Evolutionary conservation across 2,888 invertebrate genomes (phyloP).

Genomic region (Agonopterix arenella): DNA sequence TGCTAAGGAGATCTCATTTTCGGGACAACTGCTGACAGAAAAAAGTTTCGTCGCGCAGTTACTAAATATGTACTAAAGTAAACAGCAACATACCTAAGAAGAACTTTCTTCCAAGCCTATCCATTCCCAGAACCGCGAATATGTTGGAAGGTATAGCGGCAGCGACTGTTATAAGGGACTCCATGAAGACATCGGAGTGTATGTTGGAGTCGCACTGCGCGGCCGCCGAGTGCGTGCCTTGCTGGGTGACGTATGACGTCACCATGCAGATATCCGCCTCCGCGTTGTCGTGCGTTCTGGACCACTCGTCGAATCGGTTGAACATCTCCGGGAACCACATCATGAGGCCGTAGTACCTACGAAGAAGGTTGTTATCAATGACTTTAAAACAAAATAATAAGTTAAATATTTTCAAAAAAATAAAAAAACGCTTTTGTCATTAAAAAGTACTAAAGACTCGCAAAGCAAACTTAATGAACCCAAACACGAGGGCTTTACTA

Average conservation of each 20-base stretch:
- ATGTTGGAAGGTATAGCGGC: conserved; percentile 91
- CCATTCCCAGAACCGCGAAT: conserved; percentile 89
- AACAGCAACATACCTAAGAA: conserved; percentile 78
- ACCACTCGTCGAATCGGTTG: conserved; percentile 91
- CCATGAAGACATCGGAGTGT: conserved; percentile 87
- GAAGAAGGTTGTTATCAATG: conserved; percentile 1
- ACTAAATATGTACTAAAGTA: too few species aligned
- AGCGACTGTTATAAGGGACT: conserved; percentile 90
- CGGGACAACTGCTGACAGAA: too few species aligned
- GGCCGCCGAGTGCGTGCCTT: conserved; percentile 77
- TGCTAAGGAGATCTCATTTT: too few species aligned
- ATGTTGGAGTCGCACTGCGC: conserved; percentile 83
- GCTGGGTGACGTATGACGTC: conserved; percentile 84
- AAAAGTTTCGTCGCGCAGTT: too few species aligned
- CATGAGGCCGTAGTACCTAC: conserved; percentile 94
- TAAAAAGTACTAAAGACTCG: not conserved
- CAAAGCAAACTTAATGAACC: too few species aligned
- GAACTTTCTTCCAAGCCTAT: conserved; percentile 89
- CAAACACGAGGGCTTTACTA: too few species aligned
- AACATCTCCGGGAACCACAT: conserved; percentile 98
- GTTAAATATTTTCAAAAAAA: too few species aligned
- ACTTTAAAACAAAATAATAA: too few species aligned
- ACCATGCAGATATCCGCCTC: conserved; percentile 85
- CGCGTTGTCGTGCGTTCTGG: conserved; percentile 79
- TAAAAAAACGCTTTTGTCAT: too few species aligned